phyloP scores from a whole-genome alignment of 2,113 vertebrate genomes.

The Sclerurus mexicanus region DNA sequence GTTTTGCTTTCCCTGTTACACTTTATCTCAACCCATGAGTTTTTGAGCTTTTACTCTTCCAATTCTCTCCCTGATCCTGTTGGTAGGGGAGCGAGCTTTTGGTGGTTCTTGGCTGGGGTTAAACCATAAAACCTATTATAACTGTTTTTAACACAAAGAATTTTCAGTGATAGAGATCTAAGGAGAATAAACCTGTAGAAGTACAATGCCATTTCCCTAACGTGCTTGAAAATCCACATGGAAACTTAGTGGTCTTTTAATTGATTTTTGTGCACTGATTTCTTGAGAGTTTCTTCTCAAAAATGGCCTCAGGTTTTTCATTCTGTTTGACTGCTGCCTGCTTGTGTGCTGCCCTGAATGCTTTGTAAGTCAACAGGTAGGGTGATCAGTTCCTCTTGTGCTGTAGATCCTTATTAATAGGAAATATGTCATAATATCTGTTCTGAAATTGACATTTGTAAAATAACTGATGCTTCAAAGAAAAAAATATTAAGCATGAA shows the following conservation, averaged over 20 bases:
- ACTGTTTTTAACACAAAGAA: not conserved
- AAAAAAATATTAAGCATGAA: not conserved
- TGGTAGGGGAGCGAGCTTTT: not conserved
- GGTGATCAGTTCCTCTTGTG: not conserved
- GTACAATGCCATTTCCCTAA: not conserved
- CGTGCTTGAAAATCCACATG: not conserved
- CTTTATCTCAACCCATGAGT: accelerated
- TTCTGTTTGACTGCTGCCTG: not conserved
- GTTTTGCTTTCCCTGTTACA: not conserved
- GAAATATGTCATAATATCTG: not conserved
- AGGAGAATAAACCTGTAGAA: not conserved
- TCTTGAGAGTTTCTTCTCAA: not conserved
- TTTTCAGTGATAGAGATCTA: not conserved
- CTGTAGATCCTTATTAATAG: not conserved
- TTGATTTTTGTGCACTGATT: not conserved
- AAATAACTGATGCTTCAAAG: not conserved
- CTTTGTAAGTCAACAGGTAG: not conserved
- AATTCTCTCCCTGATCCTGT: not conserved
- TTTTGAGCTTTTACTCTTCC: not conserved
- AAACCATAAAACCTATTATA: not conserved
- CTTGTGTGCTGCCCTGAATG: not conserved
- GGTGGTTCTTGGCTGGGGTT: not conserved
- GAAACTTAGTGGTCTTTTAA: not conserved
- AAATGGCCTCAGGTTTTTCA: not conserved
- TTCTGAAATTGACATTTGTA: not conserved